phyloP scores from a whole-genome alignment of 2,888 invertebrate species.

The Harpalus rubripes region DNA sequence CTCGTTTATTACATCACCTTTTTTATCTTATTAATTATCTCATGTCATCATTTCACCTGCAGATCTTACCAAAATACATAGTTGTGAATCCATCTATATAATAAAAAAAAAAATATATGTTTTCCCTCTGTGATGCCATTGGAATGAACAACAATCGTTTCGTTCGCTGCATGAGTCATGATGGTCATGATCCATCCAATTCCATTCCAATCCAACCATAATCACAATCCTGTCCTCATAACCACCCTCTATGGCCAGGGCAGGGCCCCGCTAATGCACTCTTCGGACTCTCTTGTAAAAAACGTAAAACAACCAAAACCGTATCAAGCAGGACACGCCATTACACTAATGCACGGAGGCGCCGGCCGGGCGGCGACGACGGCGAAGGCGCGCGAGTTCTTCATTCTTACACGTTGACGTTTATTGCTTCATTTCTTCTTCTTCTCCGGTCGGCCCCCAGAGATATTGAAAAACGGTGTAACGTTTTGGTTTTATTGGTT shows the following conservation, averaged over 20 bases:
- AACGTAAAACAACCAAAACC: conserved; percentile 64
- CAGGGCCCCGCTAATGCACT: conserved; percentile 43
- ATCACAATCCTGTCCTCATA: conserved; percentile 14
- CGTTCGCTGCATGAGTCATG: no score
- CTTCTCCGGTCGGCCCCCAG: conserved; percentile 41
- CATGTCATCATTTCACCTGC: no score
- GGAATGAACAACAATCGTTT: no score
- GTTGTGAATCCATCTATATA: no score
- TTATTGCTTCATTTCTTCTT: conserved; percentile 57
- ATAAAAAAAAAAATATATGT: no score
- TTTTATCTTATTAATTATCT: no score
- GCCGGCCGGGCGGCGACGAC: conserved; percentile 44
- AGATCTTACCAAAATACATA: no score
- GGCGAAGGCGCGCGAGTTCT: conserved; percentile 47
- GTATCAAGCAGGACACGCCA: conserved; percentile 63
- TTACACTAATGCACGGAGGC: conserved; percentile 66
- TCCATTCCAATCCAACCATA: not conserved
- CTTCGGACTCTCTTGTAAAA: conserved; percentile 30
- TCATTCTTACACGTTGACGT: conserved; percentile 59
- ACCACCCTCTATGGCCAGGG: conserved; percentile 25
- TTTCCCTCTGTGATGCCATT: no score
- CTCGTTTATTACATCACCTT: no score
- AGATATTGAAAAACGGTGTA: conserved; percentile 49
- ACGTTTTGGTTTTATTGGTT: conserved; percentile 42
- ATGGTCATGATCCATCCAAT: not conserved